Evolutionary conservation across 2,888 invertebrate genomes (phyloP), one percentile per base, ranked within the genome.

Genomic region (Cataglyphis livida): DNA sequence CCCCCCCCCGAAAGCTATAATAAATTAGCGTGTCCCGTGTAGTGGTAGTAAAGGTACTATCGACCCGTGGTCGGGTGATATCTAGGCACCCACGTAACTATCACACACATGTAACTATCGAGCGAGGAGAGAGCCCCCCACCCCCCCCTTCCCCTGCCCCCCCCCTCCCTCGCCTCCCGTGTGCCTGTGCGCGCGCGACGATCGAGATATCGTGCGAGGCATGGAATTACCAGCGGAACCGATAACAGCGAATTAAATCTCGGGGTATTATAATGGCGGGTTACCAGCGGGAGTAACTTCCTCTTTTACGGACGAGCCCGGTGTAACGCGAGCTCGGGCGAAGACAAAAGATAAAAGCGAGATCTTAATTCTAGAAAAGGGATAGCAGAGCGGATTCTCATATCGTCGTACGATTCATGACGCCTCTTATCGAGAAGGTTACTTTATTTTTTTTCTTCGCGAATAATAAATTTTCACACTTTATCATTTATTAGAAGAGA

Each of bases 231-330:
- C 76, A 79, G 35, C 59, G 73, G 59, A 79, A 79, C 78, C 78
- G 78, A 79, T 79, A 79, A 79, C 78, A 44, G 78, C 78, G 73
- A 79, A 79, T 79, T 79, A 79, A 79, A 79, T 79, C 78, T 79
- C 78, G 74, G 78, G 59, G 44, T 79, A 79, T 79, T 79, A 79
- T 79, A 79, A 79, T 73, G 74, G 44, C 74, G 44, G 44, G 73
- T 59, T 59, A 59, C 78, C 78, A 21, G 21, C 21, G 59, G 44
- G 59, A 73, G 73, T 79, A 71, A 79, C 78, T 79, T 79, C 78
- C 78, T 59, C 78, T 79, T 79, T 79, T 79, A 79, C 78, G 73
- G 57, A 18, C 68, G 54, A 25, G 41, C n/a, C 38, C 59, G 32
- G n/a, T 21, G 32, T 51, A 68, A 68, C n/a, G 51, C 51, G 68